Conservation (phyloP, 1,140 invertebrate species). For the Orchestia grillus region DNA sequence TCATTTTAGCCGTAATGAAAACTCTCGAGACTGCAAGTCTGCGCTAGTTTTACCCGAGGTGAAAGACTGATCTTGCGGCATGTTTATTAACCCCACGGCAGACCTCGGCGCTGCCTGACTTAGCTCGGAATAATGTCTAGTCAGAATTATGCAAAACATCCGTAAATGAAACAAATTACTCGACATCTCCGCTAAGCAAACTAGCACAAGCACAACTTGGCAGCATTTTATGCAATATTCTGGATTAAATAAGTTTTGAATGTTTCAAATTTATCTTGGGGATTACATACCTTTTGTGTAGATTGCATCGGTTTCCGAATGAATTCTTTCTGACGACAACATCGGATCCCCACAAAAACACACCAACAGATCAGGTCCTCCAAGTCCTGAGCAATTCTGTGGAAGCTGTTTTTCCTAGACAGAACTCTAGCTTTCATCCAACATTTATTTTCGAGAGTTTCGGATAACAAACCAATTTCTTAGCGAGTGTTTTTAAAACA, state of each 20-base stretch:
- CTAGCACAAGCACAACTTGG: not conserved
- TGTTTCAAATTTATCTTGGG: not conserved
- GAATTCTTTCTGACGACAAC: not conserved
- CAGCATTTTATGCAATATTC: not conserved
- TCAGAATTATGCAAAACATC: not conserved
- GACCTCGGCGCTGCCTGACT: not conserved
- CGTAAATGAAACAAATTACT: not conserved
- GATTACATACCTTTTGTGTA: not conserved
- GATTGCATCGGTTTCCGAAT: not conserved
- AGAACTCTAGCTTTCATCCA: slow-evolving; percentile 35
- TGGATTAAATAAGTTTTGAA: not conserved
- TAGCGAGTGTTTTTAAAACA: slow-evolving; percentile 35
- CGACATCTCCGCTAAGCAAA: not conserved
- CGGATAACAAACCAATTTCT: slow-evolving; percentile 51
- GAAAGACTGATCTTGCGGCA: not conserved
- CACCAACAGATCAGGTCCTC: not conserved
- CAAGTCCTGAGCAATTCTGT: not conserved
- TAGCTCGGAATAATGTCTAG: slow-evolving; percentile 3
- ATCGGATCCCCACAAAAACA: not conserved
- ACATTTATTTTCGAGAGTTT: slow-evolving; percentile 45
- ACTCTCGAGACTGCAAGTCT: not conserved
- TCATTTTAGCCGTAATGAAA: not conserved
- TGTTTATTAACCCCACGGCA: not conserved
- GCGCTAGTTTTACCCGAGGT: not conserved
- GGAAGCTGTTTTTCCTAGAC: not conserved